phyloP scores from a whole-genome alignment of 1,140 invertebrate species.

The Macrotrachela quadricornifera region DNA sequence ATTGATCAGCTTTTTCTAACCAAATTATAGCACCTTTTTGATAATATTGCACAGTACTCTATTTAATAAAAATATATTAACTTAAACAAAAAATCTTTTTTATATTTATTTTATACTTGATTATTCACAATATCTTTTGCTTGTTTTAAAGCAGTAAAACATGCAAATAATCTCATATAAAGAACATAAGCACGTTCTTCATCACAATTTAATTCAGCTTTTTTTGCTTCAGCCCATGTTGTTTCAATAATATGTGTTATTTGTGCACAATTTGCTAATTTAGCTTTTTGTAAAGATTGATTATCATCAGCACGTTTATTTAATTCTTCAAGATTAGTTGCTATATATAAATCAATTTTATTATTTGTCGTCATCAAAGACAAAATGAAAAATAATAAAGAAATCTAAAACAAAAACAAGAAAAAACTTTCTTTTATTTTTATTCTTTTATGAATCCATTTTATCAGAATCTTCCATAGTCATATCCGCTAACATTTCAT shows the following conservation, averaged over 20 bases:
- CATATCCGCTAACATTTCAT: slow-evolving; percentile 85
- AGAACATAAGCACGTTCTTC: slow-evolving; percentile 46
- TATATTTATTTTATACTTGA: slow-evolving; percentile 18
- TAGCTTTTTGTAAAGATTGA: slow-evolving; percentile 16
- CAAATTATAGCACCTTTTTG: slow-evolving; percentile 32
- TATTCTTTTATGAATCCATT: too few species aligned
- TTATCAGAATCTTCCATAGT: slow-evolving; percentile 7
- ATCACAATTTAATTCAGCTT: slow-evolving; percentile 35
- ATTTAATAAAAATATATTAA: slow-evolving; percentile 19
- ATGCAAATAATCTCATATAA: slow-evolving; percentile 45
- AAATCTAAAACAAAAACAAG: not conserved
- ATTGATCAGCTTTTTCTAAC: slow-evolving; percentile 28
- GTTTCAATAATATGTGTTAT: too few species aligned
- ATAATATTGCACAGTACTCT: slow-evolving; percentile 36
- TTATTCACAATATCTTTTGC: slow-evolving; percentile 19
- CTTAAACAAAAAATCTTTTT: too few species aligned
- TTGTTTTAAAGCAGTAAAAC: slow-evolving; percentile 25
- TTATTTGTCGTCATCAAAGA: too few species aligned
- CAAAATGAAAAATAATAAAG: not conserved
- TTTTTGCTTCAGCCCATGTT: slow-evolving; percentile 30
- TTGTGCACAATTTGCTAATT: slow-evolving; percentile 35
- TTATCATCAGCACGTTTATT: not conserved
- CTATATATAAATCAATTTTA: not conserved
- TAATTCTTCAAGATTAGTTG: not conserved
- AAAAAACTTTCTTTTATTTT: too few species aligned